Evolutionary conservation across 2,797 vertebrate species (phyloP), one percentile per base, ranked within the genome.

Genomic region (Diplodus puntazzo): DNA sequence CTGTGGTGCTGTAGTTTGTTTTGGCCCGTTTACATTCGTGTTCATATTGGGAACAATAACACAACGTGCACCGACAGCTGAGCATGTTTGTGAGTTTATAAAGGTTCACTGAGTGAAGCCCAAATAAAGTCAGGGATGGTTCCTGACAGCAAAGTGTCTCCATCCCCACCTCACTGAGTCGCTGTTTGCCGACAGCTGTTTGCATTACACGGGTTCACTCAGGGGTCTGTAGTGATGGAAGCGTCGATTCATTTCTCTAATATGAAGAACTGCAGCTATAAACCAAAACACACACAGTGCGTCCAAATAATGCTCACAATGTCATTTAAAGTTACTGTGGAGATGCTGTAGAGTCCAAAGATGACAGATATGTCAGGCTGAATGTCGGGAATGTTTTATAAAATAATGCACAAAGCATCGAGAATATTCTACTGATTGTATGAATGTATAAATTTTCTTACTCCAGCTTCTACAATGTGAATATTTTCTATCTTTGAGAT

Each of bases 141-240:
- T 2, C 69, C 52, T 64, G 67, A 80, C 64, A 50, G 68, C 54
- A 9, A 9, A 45, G 25, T 25, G 34, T 59, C 3, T 8, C 14
- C 17, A 10, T 57, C 55, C 45, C 45, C 52, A 52, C 27, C 42
- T 55, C 10, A 16, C 45, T 27, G 50, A 73, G 68, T 60, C 76
- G 48, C 55, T 0, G 8, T 5, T 21, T 21, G 53, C 75, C 61
- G 39, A 42, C 21, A 42, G 49, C n/a, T 72, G 18, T 63, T 50
- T 52, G 42, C 53, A 5, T n/a, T 66, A 8, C 16, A 16, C 25
- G 14, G 17, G 12, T 21, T 54, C 54, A 63, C 17, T 6, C 45
- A 39, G 7, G 18, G 11, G 20, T 59, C n/a, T 59, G 23, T 14
- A 3, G 48, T 6, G 25, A 48, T 17, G 23, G 48, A 20, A 13